These are phyloP conservation scores for Amiota communis DNA, from an alignment of 2,888 invertebrate species.

Conservation along the genomic window DNA sequence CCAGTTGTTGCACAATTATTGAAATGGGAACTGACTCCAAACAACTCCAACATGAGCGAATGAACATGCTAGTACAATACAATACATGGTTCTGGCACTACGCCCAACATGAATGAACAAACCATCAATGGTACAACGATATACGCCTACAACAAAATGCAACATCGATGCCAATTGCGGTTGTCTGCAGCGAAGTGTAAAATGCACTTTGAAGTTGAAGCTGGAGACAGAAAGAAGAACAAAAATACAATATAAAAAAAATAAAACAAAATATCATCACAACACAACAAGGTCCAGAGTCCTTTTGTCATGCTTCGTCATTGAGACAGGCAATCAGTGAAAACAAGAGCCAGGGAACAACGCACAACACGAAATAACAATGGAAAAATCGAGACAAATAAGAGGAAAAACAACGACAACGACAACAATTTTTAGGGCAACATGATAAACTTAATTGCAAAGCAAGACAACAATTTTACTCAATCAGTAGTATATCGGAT, in stretches of 20 bases:
- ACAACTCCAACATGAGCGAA: constrained; percentile 24
- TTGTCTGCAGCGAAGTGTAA: constrained; percentile 24
- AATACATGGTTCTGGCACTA: background rate
- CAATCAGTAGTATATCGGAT: constrained; percentile 17
- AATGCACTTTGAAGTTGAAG: constrained; percentile 2
- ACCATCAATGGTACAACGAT: background rate
- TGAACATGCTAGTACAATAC: background rate
- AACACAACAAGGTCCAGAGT: no score
- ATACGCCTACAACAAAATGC: background rate
- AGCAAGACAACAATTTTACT: background rate
- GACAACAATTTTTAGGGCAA: background rate
- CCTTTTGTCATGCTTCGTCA: background rate
- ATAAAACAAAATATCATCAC: no score
- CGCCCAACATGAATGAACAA: background rate
- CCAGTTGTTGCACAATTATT: constrained; percentile 66
- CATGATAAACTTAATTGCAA: constrained; percentile 5
- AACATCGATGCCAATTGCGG: background rate
- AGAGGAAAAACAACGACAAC: background rate
- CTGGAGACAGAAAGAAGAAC: background rate
- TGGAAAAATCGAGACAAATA: constrained; percentile 5
- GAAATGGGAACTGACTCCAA: constrained; percentile 48
- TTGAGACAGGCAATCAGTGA: background rate
- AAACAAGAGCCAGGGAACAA: background rate
- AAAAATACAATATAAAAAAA: background rate
- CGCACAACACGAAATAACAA: background rate